Evolutionary conservation across 2,888 invertebrate species (phyloP).

Genomic region (Epinotia brunnichana): DNA sequence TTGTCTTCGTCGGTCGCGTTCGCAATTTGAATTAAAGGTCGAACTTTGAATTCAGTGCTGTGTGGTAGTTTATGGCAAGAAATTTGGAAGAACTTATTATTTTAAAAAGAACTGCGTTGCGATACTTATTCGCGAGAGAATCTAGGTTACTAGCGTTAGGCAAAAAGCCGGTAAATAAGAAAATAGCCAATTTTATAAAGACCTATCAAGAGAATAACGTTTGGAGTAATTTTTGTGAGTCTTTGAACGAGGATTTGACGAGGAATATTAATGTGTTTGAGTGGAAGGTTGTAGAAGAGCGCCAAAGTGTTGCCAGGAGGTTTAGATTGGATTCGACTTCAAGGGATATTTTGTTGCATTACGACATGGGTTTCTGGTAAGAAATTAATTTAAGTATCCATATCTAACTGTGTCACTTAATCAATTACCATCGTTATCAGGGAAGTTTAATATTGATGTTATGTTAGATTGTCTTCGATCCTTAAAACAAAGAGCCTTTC

Average conservation of each 20-base stretch:
- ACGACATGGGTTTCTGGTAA: conserved; percentile 54
- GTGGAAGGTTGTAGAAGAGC: conserved; percentile 53
- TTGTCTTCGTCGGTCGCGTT: conserved; percentile 27
- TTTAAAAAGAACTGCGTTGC: conserved; percentile 64
- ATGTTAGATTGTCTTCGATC: too few relatives aligned
- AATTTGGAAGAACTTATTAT: conserved; percentile 70
- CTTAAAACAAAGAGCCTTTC: too few relatives aligned
- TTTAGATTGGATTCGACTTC: conserved; percentile 58
- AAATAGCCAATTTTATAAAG: conserved; percentile 68
- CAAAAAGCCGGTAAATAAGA: conserved; percentile 70
- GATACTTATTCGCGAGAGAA: conserved; percentile 68
- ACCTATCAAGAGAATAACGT: conserved; percentile 60
- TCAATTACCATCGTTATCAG: too few relatives aligned
- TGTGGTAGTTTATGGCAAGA: conserved; percentile 49
- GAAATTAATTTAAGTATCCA: conserved; percentile 27
- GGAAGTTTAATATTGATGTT: too few relatives aligned
- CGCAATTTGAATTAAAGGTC: background rate
- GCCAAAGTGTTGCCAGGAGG: conserved; percentile 45
- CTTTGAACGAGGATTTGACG: conserved; percentile 71
- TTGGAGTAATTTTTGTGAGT: conserved; percentile 66
- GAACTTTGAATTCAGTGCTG: conserved; percentile 4
- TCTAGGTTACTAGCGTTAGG: conserved; percentile 66
- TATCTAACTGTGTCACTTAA: too few relatives aligned
- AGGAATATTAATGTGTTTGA: conserved; percentile 69
- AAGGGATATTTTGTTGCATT: conserved; percentile 53